Conservation (phyloP, 2,888 invertebrate species). For the Drosophila lutescens region DNA sequence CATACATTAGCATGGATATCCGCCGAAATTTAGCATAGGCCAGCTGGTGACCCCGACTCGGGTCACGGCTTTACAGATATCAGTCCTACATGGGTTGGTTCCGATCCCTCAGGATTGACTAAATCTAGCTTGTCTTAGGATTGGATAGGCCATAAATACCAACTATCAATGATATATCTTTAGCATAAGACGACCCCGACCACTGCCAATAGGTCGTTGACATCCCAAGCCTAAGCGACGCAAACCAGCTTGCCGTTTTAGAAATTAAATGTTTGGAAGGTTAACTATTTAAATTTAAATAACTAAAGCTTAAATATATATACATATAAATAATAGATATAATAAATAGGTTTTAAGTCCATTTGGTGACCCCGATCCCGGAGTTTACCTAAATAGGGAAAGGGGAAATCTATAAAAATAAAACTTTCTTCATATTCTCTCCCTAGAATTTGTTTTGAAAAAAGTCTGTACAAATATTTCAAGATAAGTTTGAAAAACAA, state of each 20-base stretch:
- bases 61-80: neutral
- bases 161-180: neutral
- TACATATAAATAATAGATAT: neutral
- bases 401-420: too few species aligned
- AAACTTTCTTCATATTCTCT: too few species aligned
- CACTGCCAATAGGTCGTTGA: conserved; percentile 24
- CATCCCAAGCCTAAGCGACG: conserved; percentile 3
- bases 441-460: too few species aligned
- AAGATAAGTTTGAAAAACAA: too few species aligned
- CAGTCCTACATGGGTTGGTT: neutral
- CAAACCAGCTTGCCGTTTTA: neutral
- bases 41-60: conserved; percentile 11
- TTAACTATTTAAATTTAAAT: neutral
- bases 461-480: too few species aligned
- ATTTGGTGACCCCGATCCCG: conserved; percentile 4
- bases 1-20: conserved; percentile 38
- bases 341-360: neutral
- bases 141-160: too few species aligned
- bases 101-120: too few species aligned
- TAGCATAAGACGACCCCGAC: neutral
- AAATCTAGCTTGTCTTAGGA: too few species aligned
- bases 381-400: neutral
- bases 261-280: conserved; percentile 6
- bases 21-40: neutral
- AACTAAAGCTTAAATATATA: neutral